A percentile compares a stretch with the other conserved stretches of the same genome.
Evolutionary conservation across 2,113 vertebrate species (phyloP).

Genomic region (Psittacus erithacus): DNA sequence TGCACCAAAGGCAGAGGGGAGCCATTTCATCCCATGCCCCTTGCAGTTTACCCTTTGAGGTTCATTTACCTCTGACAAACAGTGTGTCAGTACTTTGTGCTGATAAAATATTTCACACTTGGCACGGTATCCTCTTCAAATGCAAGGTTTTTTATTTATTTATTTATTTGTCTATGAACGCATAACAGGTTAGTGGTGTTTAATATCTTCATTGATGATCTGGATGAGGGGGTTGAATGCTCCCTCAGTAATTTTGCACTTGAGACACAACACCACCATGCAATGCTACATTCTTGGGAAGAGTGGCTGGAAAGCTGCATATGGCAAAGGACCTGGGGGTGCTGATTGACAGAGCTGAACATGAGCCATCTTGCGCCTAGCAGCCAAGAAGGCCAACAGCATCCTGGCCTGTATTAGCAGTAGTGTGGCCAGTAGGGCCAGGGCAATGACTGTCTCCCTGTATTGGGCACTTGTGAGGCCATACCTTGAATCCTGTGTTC

Average conservation of each 20-base stretch:
- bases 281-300: neutral
- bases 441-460: neutral
- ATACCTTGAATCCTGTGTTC: neutral
- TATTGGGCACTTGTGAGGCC: neutral
- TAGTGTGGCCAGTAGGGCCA: neutral
- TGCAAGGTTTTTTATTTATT: neutral
- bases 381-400: neutral
- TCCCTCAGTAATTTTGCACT: neutral
- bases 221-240: neutral
- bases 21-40: fast-evolving
- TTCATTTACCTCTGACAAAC: fast-evolving
- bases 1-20: too few species aligned
- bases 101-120: neutral
- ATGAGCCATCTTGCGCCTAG: neutral
- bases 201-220: neutral
- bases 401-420: neutral
- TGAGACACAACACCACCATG: neutral
- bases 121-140: neutral
- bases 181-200: neutral
- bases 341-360: neutral
- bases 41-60: neutral
- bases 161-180: neutral
- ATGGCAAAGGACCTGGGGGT: neutral
- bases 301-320: neutral
- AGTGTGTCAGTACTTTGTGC: too few species aligned